phyloP scores from a whole-genome alignment of 2,113 vertebrate species.

The Myiopsitta monachus region DNA sequence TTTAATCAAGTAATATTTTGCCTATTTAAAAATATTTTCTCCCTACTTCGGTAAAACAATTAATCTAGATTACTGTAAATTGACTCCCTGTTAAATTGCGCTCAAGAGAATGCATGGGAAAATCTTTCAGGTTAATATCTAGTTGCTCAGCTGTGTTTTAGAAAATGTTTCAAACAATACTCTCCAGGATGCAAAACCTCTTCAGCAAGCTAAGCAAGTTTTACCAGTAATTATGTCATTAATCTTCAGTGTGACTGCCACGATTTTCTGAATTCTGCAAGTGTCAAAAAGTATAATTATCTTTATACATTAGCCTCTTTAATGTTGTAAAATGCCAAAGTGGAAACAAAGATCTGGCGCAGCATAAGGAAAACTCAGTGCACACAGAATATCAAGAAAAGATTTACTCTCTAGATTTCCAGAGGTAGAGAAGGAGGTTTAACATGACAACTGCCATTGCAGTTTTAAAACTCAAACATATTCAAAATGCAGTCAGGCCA shows the following conservation, averaged over 20 bases:
- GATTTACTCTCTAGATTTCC: neutral
- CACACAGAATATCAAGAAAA: neutral
- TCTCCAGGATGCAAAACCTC: slow-evolving; percentile 2
- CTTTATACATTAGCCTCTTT: neutral
- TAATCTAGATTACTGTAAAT: slow-evolving; percentile 30
- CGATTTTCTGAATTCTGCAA: neutral
- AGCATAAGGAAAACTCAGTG: neutral
- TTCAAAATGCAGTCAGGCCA: neutral
- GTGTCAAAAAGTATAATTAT: neutral
- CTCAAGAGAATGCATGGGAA: slow-evolving; percentile 50
- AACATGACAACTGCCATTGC: neutral
- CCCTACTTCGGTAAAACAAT: neutral
- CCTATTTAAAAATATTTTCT: slow-evolving; percentile 18
- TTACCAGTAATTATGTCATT: slow-evolving; percentile 33
- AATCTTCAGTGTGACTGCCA: slow-evolving; percentile 3
- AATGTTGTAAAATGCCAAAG: neutral
- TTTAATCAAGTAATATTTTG: neutral
- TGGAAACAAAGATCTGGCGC: neutral
- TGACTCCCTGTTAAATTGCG: slow-evolving; percentile 6
- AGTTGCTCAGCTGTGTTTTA: neutral
- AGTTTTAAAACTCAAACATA: neutral
- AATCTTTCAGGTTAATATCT: slow-evolving; percentile 11
- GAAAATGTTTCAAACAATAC: neutral
- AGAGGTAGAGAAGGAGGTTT: neutral
- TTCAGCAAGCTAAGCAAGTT: slow-evolving; percentile 45